Evolutionary conservation across 2,888 invertebrate genomes (phyloP), one percentile per base, ranked within the genome.

Genomic region (Peribatodes rhomboidaria): DNA sequence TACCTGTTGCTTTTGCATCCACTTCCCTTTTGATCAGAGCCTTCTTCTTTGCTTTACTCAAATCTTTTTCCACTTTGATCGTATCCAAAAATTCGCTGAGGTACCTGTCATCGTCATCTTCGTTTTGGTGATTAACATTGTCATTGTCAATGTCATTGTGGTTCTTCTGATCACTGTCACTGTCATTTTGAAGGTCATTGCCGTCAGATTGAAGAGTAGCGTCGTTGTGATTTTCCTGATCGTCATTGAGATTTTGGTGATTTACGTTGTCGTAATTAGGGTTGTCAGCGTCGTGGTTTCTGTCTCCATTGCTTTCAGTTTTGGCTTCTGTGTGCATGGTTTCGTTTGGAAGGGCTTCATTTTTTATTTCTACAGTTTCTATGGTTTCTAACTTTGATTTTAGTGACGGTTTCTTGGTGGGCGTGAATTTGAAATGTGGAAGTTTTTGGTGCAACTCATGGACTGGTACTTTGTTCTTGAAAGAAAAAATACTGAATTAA

Each of bases 101-200:
- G 4, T 44, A 55, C 8, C 50, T 60, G 20, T 65, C 60, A 6
- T 65, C 65, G 35, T 65, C 65, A 8, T 61, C 59, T 16, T 64
- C 58, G 22, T 46, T 22, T 16, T 52, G 37, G 1, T 39, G 50
- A 56, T 33, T 27, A 42, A 14, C 56, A 52, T 18, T 35, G 20
- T 44, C 44, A 9, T 56, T n/a, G 14, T 35, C 16, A 37, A 18
- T 33, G 20, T 22, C 22, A 35, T 35, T 33, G 1, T 55, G 10
- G 11, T 42, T 44, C 16, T 42, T 18, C 10, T 49, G 37, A 4
- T 42, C 31, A 44, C 13, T 10, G 9, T 14, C 18, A 13, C n/a
- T 9, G n/a, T 31, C 9, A 46, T n/a, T 35, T 20, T 56, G 14
- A 27, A 47, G n/a, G 42, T 35, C 50, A 52, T 18, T 27, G 14